Conservation (phyloP, 64 coral and sea anemone species). For the Anthopleura sola region DNA sequence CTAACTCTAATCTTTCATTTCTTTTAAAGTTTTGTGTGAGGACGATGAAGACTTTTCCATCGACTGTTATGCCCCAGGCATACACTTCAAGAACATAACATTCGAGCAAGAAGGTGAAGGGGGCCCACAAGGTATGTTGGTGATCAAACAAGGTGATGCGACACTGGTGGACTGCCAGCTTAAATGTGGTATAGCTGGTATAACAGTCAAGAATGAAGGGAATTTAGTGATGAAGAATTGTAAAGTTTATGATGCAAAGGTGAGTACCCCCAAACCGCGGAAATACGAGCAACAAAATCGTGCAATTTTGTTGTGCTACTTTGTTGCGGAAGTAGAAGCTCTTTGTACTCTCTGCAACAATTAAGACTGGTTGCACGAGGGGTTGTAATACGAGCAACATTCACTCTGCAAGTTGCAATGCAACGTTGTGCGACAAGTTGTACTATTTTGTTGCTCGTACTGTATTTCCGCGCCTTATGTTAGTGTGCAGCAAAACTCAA, state of each 20-base stretch:
- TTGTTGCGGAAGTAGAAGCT: no score
- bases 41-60: slow-evolving; percentile 55
- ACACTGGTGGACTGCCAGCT: slow-evolving; percentile 67
- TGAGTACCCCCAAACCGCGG: not conserved
- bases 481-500: no score
- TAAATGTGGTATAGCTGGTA: slow-evolving; percentile 43
- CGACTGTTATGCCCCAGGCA: slow-evolving; percentile 44
- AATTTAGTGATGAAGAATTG: slow-evolving; percentile 43
- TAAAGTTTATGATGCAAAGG: slow-evolving; percentile 67
- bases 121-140: slow-evolving; percentile 33
- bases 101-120: slow-evolving; percentile 54
- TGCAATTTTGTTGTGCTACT: no score
- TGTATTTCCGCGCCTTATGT: no score
- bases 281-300: no score
- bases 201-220: slow-evolving; percentile 19
- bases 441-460: no score
- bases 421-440: no score
- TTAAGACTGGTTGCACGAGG: no score
- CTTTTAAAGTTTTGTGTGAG: slow-evolving; percentile 28
- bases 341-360: no score
- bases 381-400: no score
- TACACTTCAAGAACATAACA: slow-evolving; percentile 55
- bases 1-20: not conserved
- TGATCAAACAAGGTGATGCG: slow-evolving; percentile 35
- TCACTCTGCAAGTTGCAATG: no score